Conservation (phyloP, 92 coral and sea anemone genomes). For the Blastomussa wellsi region DNA sequence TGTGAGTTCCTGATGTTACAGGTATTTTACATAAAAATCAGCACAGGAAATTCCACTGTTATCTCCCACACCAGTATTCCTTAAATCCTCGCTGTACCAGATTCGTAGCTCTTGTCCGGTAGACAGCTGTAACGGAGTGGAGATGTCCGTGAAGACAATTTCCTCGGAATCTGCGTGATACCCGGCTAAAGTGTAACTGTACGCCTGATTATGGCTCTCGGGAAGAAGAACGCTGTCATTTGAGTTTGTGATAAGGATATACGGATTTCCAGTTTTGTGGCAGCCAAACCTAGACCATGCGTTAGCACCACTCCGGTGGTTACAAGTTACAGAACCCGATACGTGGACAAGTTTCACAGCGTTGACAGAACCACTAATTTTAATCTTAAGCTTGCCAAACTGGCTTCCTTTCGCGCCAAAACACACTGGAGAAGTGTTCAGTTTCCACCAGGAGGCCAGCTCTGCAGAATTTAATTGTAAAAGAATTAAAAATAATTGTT, state of each 20-base stretch:
- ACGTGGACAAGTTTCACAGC: not conserved
- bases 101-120: conserved; percentile 1
- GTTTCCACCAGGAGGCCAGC: not conserved
- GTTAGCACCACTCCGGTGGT: not conserved
- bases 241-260: not conserved
- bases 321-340: not conserved
- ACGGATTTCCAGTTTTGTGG: not conserved
- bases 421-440: not conserved
- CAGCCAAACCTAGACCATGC: not conserved
- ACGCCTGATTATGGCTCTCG: not conserved
- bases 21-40: not conserved
- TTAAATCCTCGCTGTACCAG: not conserved
- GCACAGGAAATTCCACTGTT: not conserved
- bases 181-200: not conserved
- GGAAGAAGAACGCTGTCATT: not conserved
- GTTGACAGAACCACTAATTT: not conserved
- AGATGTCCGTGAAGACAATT: conserved; percentile 1
- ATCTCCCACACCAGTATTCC: not conserved
- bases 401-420: not conserved
- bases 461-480: too few relatives aligned
- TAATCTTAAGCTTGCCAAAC: not conserved
- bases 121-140: not conserved
- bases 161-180: not conserved
- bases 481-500: too few relatives aligned
- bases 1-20: not conserved